A percentile compares a stretch with the other conserved stretches of the same genome.
phyloP scores from a whole-genome alignment of 1,140 invertebrate genomes.

The Pseudomyrmex dendroicus region DNA sequence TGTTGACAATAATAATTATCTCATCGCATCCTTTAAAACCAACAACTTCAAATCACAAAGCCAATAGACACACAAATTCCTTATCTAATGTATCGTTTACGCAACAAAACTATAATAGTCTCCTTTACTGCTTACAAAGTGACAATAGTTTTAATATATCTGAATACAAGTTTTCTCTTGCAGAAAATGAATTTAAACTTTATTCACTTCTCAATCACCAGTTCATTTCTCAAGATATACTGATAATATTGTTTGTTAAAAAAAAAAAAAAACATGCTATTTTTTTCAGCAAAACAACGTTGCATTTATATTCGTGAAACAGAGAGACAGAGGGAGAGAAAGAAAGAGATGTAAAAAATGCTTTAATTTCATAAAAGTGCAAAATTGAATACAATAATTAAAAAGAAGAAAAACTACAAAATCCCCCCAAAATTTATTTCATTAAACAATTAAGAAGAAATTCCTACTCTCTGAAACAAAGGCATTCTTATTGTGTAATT shows the following conservation, averaged over 20 bases:
- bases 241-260: conserved; percentile 38
- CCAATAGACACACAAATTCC: conserved; percentile 67
- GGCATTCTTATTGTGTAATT: no score
- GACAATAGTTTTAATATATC: conserved; percentile 36
- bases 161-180: conserved; percentile 26
- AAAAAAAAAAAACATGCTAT: conserved; percentile 1
- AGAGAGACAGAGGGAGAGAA: not conserved
- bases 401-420: conserved; percentile 38
- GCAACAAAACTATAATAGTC: conserved; percentile 70
- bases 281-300: conserved; percentile 24
- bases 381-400: conserved; percentile 65
- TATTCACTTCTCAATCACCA: conserved; percentile 32
- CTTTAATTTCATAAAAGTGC: conserved; percentile 15
- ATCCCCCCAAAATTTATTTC: conserved; percentile 34
- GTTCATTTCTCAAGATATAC: not conserved
- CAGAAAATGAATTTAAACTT: conserved; percentile 31
- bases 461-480: not conserved
- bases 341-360: not conserved
- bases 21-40: conserved; percentile 64
- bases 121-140: conserved; percentile 52
- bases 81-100: conserved; percentile 63
- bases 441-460: conserved; percentile 39
- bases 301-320: not conserved
- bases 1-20: conserved; percentile 57
- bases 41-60: conserved; percentile 75